These are phyloP conservation scores for Diarsia mendica DNA, from an alignment of 2,888 invertebrate genomes.

Conservation along the genomic window DNA sequence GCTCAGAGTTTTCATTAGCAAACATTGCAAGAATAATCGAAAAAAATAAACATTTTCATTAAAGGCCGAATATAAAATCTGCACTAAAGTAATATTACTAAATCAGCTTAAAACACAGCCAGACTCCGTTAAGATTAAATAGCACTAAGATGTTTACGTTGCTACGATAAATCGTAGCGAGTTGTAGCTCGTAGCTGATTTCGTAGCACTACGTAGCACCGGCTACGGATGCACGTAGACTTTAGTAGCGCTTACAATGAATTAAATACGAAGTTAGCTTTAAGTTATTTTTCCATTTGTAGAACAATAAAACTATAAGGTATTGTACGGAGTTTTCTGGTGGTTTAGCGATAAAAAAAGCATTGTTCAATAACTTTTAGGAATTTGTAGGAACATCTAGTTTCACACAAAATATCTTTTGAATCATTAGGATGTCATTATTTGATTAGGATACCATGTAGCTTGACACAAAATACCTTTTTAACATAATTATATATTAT, in stretches of 20 bases:
- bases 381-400: background rate
- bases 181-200: conserved; percentile 26
- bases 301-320: conserved; percentile 7
- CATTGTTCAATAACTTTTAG: background rate
- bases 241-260: conserved; percentile 62
- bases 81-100: conserved; percentile 4
- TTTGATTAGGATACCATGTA: too few species aligned
- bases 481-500: background rate
- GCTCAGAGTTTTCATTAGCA: background rate
- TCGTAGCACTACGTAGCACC: conserved; percentile 49
- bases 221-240: conserved; percentile 58
- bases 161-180: conserved; percentile 58
- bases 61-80: background rate
- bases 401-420: background rate
- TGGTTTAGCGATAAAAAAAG: background rate
- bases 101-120: conserved; percentile 2
- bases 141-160: conserved; percentile 26
- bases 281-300: conserved; percentile 42
- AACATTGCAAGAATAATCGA: background rate
- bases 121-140: conserved; percentile 22
- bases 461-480: too few species aligned
- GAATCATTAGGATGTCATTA: background rate
- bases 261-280: conserved; percentile 59
- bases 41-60: background rate
- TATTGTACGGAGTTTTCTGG: background rate